Conservation (phyloP, 2,797 vertebrate species). For the Ctenopoma multispine region DNA sequence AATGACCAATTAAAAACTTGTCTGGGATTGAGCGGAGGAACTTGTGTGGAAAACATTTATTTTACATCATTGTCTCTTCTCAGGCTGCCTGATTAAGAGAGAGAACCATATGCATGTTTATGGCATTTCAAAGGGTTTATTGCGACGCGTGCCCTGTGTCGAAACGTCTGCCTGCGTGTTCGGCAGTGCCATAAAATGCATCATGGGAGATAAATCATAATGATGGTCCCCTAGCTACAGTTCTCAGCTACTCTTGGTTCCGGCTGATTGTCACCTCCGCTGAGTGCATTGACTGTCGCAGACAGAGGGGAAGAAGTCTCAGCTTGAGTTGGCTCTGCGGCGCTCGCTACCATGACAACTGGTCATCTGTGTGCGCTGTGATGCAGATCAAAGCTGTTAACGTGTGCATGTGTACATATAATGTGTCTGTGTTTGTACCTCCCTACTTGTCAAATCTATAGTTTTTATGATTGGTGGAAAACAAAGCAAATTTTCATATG, state of each 20-base stretch:
- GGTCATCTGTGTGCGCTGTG: constrained; percentile 53
- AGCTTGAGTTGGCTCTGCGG: constrained; percentile 54
- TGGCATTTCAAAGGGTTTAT: constrained; percentile 11
- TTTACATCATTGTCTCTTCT: constrained; percentile 7
- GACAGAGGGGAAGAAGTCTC: constrained; percentile 58
- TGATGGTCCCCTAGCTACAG: not conserved
- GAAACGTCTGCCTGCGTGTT: constrained; percentile 5
- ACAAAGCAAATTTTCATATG: constrained; percentile 19
- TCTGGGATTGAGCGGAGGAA: not conserved
- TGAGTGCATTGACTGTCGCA: constrained; percentile 45
- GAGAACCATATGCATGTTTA: constrained; percentile 7
- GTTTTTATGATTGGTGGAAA: constrained; percentile 22
- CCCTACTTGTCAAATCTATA: constrained; percentile 18
- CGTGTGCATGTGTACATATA: not conserved
- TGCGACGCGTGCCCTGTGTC: not conserved
- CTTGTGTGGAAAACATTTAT: constrained; percentile 24
- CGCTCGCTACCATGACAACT: constrained; percentile 78
- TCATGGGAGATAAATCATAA: constrained; percentile 29
- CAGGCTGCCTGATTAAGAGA: constrained; percentile 5
- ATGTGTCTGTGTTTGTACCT: constrained; percentile 5
- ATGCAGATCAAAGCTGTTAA: constrained; percentile 16
- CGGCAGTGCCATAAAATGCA: constrained; percentile 7
- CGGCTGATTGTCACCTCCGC: constrained; percentile 67
- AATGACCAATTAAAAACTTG: constrained; percentile 17
- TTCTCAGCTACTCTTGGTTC: constrained; percentile 52